phyloP scores from a whole-genome alignment of 2,888 invertebrate species.

The Terebella lapidaria region DNA sequence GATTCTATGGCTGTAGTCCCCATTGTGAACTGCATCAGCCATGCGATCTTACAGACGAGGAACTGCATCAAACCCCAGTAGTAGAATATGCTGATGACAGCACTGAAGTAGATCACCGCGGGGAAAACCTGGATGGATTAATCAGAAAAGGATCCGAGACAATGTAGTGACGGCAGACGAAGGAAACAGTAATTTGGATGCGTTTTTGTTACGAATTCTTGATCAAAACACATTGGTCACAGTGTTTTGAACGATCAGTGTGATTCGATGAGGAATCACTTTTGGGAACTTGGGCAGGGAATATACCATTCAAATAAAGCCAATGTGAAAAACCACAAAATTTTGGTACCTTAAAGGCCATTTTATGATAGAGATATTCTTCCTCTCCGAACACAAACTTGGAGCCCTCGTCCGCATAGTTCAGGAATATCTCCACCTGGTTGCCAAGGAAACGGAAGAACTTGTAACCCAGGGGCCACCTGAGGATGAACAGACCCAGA shows the following conservation, averaged over 20 bases:
- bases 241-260: too few species aligned
- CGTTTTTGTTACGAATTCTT: too few species aligned
- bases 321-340: background rate
- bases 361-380: conserved; percentile 14
- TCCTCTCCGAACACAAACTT: conserved; percentile 27
- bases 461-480: conserved; percentile 24
- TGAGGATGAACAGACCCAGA: conserved; percentile 24
- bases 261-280: too few species aligned
- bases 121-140: conserved; percentile 63
- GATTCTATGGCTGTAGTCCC: conserved; percentile 81
- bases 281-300: too few species aligned
- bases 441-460: conserved; percentile 27
- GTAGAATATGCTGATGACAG: conserved; percentile 79
- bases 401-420: conserved; percentile 27
- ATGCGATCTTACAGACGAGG: conserved; percentile 72
- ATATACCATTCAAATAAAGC: too few species aligned
- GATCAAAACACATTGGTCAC: too few species aligned
- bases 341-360: conserved; percentile 23
- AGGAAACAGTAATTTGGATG: too few species aligned
- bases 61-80: conserved; percentile 82
- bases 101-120: conserved; percentile 87
- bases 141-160: too few species aligned
- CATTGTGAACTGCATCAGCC: conserved; percentile 62
- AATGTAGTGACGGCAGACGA: too few species aligned
- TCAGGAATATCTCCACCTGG: conserved; percentile 25